Evolutionary conservation across 2,888 invertebrate genomes (phyloP).

Genomic region (Eulithis prunata): DNA sequence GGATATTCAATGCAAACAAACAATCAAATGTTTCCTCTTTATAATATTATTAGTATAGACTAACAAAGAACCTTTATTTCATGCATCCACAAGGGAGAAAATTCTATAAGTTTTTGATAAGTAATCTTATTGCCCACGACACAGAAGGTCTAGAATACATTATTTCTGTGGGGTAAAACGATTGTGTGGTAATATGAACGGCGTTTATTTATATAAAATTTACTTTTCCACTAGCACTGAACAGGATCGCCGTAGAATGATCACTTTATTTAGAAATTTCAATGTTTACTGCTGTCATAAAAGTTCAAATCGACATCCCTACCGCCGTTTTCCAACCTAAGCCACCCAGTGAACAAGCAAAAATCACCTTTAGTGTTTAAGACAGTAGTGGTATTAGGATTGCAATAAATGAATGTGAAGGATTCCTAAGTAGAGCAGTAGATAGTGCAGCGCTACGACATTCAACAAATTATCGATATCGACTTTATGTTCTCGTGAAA

Average conservation of each 20-base stretch:
- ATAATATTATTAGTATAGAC: too few species aligned
- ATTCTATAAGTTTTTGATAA: too few species aligned
- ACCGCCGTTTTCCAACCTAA: constrained; percentile 33
- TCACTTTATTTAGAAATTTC: constrained; percentile 39
- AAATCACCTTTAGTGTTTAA: constrained; percentile 14
- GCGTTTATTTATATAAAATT: constrained; percentile 7
- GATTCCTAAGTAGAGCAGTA: constrained; percentile 42
- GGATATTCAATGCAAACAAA: too few species aligned
- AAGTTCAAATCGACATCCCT: constrained; percentile 46
- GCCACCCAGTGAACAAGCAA: constrained; percentile 22
- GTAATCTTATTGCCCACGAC: too few species aligned
- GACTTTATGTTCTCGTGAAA: constrained; percentile 13
- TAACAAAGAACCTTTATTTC: too few species aligned
- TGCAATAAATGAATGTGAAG: constrained; percentile 15
- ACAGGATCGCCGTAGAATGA: constrained; percentile 29
- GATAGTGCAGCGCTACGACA: constrained; percentile 45
- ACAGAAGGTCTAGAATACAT: too few species aligned
- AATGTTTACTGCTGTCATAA: constrained; percentile 41
- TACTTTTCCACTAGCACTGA: constrained; percentile 26
- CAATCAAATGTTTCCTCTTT: too few species aligned
- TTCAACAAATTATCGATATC: constrained; percentile 46
- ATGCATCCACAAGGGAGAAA: too few species aligned
- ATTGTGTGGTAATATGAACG: neutral
- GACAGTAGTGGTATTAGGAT: constrained; percentile 1
- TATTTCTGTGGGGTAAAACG: neutral